Conservation (phyloP, 2,113 vertebrate genomes). For the Urocolius indicus region DNA sequence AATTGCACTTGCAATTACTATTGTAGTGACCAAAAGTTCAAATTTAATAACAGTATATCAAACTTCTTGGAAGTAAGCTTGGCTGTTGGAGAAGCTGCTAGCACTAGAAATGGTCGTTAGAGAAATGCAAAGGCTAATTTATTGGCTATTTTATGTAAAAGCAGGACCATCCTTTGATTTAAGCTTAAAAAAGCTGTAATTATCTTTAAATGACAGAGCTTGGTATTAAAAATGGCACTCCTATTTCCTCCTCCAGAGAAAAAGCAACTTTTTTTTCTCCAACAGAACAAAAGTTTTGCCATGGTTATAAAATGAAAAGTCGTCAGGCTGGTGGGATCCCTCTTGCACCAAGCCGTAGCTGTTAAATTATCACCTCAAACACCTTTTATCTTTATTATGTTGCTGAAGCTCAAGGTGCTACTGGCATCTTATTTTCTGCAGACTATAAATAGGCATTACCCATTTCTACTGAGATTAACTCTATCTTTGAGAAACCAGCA, state of each 20-base stretch:
- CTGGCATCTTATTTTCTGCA: neutral
- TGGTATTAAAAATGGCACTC: conserved; percentile 6
- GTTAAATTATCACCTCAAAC: neutral
- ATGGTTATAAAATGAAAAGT: neutral
- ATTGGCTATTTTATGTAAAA: conserved; percentile 35
- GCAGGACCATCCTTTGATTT: conserved; percentile 22
- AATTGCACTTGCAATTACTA: conserved; percentile 33
- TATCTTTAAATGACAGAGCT: conserved; percentile 30
- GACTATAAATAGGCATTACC: neutral
- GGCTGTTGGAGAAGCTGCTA: conserved; percentile 16
- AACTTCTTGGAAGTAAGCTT: conserved; percentile 26
- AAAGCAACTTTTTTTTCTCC: neutral
- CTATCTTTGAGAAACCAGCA: neutral
- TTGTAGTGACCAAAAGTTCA: conserved; percentile 48
- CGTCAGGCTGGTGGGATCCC: neutral
- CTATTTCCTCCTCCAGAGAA: neutral
- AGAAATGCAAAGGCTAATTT: conserved; percentile 44
- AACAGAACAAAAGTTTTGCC: neutral
- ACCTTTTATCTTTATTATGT: neutral
- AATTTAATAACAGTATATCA: conserved; percentile 46
- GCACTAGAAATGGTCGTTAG: conserved; percentile 51
- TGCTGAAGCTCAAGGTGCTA: neutral
- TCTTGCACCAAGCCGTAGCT: neutral
- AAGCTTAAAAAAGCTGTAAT: conserved; percentile 38
- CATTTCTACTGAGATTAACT: neutral